phyloP scores from a whole-genome alignment of 2,797 vertebrate genomes.

The Myotis vivesi region DNA sequence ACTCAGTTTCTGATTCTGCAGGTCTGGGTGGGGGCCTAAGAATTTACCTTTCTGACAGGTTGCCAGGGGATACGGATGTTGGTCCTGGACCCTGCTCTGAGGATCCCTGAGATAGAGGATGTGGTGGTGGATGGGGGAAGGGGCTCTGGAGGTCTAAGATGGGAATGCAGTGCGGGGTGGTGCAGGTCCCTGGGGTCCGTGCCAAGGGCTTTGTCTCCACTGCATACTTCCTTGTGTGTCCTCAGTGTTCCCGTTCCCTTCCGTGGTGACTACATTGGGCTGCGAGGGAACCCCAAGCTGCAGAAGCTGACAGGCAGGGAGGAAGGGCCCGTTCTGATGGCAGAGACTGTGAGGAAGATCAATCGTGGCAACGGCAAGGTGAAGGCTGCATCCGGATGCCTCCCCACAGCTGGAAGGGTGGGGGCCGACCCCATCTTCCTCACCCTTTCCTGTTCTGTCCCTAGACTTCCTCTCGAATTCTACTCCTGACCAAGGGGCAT shows the following conservation, averaged over 20 bases:
- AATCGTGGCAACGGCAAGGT: conserved; percentile 86
- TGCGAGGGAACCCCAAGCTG: conserved; percentile 83
- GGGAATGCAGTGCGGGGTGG: neutral
- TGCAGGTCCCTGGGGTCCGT: fast-evolving
- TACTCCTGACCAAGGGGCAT: conserved; percentile 83
- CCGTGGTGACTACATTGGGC: conserved; percentile 82
- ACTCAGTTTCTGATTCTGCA: neutral
- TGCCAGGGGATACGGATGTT: neutral
- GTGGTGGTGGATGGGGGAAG: neutral
- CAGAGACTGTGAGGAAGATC: conserved; percentile 83
- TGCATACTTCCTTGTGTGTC: neutral
- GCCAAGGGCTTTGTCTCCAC: neutral
- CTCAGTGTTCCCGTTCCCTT: conserved; percentile 84
- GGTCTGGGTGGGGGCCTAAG: neutral
- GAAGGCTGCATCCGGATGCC: neutral
- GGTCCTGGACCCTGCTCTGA: neutral
- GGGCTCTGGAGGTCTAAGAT: neutral
- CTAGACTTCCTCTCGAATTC: conserved; percentile 80
- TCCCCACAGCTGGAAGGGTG: neutral
- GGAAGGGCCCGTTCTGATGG: conserved; percentile 83
- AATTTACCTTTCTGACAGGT: neutral
- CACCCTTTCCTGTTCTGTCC: fast-evolving
- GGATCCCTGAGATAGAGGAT: neutral
- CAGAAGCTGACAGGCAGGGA: conserved; percentile 78
- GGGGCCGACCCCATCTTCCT: neutral